Percentiles rank a stretch among this genome's conserved stretches.
Evolutionary conservation across 2,797 vertebrate species (phyloP).

Genomic region (Lycodopsis pacificus): DNA sequence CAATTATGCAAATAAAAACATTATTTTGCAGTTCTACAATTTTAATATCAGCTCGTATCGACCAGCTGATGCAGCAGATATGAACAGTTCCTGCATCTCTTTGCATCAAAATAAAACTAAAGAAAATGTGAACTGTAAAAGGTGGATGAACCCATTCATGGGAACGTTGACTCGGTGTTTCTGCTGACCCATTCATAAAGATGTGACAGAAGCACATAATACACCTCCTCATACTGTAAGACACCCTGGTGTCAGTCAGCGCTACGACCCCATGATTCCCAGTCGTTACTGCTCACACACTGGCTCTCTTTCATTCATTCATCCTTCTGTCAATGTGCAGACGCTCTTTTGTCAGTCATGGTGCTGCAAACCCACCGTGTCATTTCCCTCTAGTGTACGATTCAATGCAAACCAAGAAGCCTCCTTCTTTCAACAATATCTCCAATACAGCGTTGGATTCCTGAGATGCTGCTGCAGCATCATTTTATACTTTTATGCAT

Average conservation of each 20-base stretch:
- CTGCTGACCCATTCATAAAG: slow-evolving; percentile 31
- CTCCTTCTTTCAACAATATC: neutral
- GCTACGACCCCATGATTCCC: slow-evolving; percentile 33
- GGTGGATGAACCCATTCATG: neutral
- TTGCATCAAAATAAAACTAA: neutral
- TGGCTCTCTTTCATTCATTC: slow-evolving; percentile 65
- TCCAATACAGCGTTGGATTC: neutral
- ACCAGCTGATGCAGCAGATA: too few relatives aligned
- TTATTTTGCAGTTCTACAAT: too few relatives aligned
- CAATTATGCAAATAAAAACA: neutral
- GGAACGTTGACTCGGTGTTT: neutral
- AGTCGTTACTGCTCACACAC: slow-evolving; percentile 45
- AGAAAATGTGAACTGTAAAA: neutral
- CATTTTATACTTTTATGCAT: neutral
- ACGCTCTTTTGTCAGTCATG: slow-evolving; percentile 47
- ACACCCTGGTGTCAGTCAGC: slow-evolving; percentile 66
- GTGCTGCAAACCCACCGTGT: neutral
- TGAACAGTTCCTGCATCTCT: too few relatives aligned
- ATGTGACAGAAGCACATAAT: slow-evolving; percentile 23
- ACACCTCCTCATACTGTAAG: slow-evolving; percentile 1
- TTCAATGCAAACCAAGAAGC: neutral
- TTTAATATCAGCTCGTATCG: too few relatives aligned
- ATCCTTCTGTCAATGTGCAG: slow-evolving; percentile 50
- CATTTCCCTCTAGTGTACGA: neutral
- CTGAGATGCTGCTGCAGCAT: neutral